Base-by-base conservation (phyloP, 2,888 invertebrate genomes). In the Drosophila trichaetosa region DNA sequence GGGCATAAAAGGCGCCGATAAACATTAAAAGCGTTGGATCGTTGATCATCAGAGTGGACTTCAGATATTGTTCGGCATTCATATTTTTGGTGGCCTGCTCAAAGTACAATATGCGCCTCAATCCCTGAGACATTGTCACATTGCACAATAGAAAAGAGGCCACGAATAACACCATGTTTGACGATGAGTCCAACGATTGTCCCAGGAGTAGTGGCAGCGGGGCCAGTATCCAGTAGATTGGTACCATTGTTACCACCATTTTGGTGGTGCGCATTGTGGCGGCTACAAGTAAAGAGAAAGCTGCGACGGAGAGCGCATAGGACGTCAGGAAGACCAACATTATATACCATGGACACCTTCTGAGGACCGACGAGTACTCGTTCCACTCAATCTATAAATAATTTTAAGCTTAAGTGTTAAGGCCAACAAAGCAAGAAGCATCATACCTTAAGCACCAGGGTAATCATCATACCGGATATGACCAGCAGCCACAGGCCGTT, bases 181-280 rank as follows among this genome's bases (percentile, higher is more conserved):
- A 48, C 29, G 31, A 2, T 1, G 51, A 8, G 2, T 66, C 58
- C 8, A 77, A 7, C 2, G 57, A 16, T 2, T 68, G 53, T 0
- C 48, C 62, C 0, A 69, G 27, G 0, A 86, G 4, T n/a, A 88
- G 34, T 0, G 84, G 86, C 4, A 88, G 16, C 1, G 65, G 61
- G 4, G n/a, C n/a, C 11, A 79, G 36, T 16, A 89, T 48, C 85
- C 85, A 85, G 10, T 56, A 52, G 0, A 80, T 58, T 7, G 89
- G 89, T 0, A 83, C 58, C 29, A 76, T 8, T 1, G 69, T 48
- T 6, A 79, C 33, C 0, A 73, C 73, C 31, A 69, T 21, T 49
- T 69, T 79, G 1, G 75, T 61, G 10, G 52, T 66, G 16, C 54
- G 56, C 10, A 76, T 42, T 24, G 74, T n/a, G 0, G 62, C 33